phyloP scores from a whole-genome alignment of 1,140 invertebrate species.

The Caenorhabditis remanei region DNA sequence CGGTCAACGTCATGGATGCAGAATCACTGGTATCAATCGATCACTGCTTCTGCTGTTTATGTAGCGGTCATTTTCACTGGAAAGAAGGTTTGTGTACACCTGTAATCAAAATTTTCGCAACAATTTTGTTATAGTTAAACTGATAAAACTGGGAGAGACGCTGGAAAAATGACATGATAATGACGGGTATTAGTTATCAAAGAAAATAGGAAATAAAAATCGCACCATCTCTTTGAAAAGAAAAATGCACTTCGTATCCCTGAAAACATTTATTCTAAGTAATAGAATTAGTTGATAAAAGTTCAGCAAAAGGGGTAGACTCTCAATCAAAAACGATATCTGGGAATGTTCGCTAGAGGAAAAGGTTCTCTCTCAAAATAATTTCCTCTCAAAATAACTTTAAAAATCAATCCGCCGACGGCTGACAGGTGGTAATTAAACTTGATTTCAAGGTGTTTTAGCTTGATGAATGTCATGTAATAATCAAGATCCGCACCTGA shows the following conservation, averaged over 20 bases:
- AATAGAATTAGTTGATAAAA: no score
- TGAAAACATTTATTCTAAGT: no score
- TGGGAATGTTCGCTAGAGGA: not conserved
- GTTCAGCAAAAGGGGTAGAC: no score
- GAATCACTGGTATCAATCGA: constrained; percentile 92
- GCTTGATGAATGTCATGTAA: no score
- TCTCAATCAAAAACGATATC: no score
- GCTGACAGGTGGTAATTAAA: no score
- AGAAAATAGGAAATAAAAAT: not conserved
- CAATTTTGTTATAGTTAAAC: constrained; percentile 83
- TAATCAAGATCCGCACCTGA: no score
- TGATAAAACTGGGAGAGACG: constrained; percentile 84
- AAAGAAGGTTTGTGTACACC: constrained; percentile 79
- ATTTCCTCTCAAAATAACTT: no score
- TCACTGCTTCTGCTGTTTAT: constrained; percentile 85
- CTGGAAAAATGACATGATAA: constrained; percentile 43
- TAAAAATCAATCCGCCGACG: no score
- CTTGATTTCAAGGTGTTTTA: no score
- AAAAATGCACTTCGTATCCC: no score
- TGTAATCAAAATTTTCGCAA: not conserved
- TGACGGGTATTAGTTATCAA: not conserved
- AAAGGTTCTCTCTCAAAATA: not conserved
- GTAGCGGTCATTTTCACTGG: constrained; percentile 93
- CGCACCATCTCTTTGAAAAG: constrained; percentile 6
- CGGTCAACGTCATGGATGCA: constrained; percentile 92